These are phyloP conservation scores for Diadophis punctatus DNA, from an alignment of 2,113 vertebrate species.

Conservation along the genomic window DNA sequence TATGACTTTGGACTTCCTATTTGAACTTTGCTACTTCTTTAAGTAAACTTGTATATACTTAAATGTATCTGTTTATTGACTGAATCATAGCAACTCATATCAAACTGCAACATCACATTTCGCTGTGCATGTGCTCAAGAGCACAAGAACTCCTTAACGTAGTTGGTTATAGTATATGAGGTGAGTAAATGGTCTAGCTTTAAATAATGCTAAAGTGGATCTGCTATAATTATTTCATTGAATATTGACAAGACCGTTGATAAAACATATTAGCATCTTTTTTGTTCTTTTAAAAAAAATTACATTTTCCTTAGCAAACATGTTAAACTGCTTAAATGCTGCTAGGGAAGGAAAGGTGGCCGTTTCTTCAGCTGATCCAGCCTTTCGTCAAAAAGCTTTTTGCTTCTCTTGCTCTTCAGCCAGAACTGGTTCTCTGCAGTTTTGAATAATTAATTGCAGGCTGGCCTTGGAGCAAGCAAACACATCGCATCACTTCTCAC, in stretches of 20 bases:
- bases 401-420: background rate
- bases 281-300: background rate
- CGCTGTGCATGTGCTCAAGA: too few species aligned
- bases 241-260: background rate
- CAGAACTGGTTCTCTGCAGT: background rate
- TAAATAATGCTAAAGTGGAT: background rate
- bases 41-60: too few species aligned
- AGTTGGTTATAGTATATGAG: too few species aligned
- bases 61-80: too few species aligned
- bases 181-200: background rate
- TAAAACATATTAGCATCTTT: background rate
- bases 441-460: background rate
- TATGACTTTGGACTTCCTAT: too few species aligned
- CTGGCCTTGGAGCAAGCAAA: background rate
- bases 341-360: background rate
- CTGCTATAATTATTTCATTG: background rate
- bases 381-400: background rate
- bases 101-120: too few species aligned
- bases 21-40: too few species aligned
- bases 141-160: too few species aligned
- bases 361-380: background rate
- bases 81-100: too few species aligned
- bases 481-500: background rate
- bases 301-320: background rate
- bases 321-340: background rate